phyloP scores from a whole-genome alignment of 2,888 invertebrate species.

The Drosophila differens region DNA sequence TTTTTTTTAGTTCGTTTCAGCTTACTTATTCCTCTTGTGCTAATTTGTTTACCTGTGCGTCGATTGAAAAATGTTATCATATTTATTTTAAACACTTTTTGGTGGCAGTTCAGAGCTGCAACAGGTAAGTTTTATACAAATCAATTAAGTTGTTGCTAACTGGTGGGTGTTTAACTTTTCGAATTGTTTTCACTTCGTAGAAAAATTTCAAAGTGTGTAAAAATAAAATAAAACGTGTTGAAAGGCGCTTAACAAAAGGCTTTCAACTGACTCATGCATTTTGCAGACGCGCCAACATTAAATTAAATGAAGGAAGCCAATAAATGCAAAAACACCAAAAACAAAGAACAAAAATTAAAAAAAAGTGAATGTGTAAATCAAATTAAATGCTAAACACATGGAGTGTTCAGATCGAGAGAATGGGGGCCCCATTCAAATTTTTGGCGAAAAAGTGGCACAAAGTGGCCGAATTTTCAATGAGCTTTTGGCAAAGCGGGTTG shows the following conservation, averaged over 20 bases:
- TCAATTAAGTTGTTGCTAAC: conserved; percentile 46
- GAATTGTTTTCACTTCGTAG: conserved; percentile 37
- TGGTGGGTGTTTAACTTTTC: conserved; percentile 19
- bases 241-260: conserved; percentile 62
- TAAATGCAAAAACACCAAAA: background rate
- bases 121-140: conserved; percentile 51
- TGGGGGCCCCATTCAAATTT: conserved; percentile 37
- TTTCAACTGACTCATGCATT: conserved; percentile 60
- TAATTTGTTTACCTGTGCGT: conserved; percentile 67
- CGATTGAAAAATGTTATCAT: conserved; percentile 22
- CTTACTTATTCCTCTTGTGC: conserved; percentile 23
- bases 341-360: background rate
- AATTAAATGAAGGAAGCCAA: conserved; percentile 10
- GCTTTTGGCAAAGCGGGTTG: conserved; percentile 43
- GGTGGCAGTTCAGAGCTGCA: conserved; percentile 23
- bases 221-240: conserved; percentile 58
- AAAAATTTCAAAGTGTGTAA: conserved; percentile 7
- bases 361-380: conserved; percentile 59
- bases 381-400: conserved; percentile 78
- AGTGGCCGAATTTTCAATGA: conserved; percentile 67
- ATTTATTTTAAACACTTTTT: conserved; percentile 60
- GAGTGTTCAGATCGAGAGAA: conserved; percentile 36
- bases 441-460: conserved; percentile 60
- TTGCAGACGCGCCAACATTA: conserved; percentile 43
- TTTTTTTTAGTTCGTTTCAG: conserved; percentile 38